phyloP scores from a whole-genome alignment of 2,113 vertebrate genomes.

The Siniperca chuatsi region DNA sequence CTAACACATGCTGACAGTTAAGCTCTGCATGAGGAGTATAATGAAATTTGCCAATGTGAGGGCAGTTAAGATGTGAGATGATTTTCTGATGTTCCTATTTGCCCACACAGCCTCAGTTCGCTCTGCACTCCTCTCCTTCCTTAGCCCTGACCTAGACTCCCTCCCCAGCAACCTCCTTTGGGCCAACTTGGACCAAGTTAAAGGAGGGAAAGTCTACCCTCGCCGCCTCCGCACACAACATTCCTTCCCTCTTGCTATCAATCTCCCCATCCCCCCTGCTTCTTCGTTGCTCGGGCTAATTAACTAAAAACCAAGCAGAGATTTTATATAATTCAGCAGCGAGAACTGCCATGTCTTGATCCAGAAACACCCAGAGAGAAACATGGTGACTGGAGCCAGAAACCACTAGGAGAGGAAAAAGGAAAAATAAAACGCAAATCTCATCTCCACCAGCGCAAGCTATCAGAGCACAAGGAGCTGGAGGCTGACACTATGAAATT shows the following conservation, averaged over 20 bases:
- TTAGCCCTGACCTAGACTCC: constrained; percentile 61
- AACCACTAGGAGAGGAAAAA: constrained; percentile 52
- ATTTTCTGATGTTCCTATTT: constrained; percentile 45
- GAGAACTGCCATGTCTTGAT: constrained; percentile 73
- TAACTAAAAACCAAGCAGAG: constrained; percentile 81
- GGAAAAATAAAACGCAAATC: constrained; percentile 42
- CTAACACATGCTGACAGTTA: constrained; percentile 42
- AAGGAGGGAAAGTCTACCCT: constrained; percentile 73
- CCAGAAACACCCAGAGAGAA: constrained; percentile 73
- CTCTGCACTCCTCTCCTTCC: constrained; percentile 41
- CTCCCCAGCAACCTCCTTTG: constrained; percentile 66
- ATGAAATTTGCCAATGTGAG: constrained; percentile 39
- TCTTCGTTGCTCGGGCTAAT: constrained; percentile 72
- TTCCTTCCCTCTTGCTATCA: constrained; percentile 56
- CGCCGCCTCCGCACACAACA: constrained; percentile 27
- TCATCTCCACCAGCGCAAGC: constrained; percentile 16
- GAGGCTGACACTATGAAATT: constrained; percentile 60
- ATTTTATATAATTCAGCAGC: constrained; percentile 82
- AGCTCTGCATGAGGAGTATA: constrained; percentile 33
- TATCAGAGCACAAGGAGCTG: constrained; percentile 39
- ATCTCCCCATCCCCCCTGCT: constrained; percentile 34
- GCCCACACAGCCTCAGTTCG: constrained; percentile 55
- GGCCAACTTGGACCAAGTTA: constrained; percentile 83
- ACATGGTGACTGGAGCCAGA: constrained; percentile 64
- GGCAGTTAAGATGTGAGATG: constrained; percentile 35